A percentile compares a stretch with the other conserved stretches of the same genome.
phyloP scores from a whole-genome alignment of 2,113 vertebrate genomes.

The Caloenas nicobarica region DNA sequence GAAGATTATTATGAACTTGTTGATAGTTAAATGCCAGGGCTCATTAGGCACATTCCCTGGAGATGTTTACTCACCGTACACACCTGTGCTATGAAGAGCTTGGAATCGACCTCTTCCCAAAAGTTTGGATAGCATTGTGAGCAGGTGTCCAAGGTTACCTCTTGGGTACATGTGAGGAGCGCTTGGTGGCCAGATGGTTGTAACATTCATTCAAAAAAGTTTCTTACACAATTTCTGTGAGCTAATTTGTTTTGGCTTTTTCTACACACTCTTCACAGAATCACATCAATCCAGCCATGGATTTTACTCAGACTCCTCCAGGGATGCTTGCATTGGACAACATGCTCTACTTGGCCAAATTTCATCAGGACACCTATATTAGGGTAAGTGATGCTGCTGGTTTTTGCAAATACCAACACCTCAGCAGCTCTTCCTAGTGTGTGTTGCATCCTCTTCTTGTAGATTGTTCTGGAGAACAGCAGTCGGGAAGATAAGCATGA shows the following conservation, averaged over 20 bases:
- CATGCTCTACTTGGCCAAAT: conserved; percentile 95
- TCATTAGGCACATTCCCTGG: neutral
- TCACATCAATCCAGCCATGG: conserved; percentile 95
- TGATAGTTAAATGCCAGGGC: neutral
- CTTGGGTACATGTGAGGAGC: neutral
- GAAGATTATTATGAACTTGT: neutral
- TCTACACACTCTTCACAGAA: conserved; percentile 77
- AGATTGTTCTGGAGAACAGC: conserved; percentile 98
- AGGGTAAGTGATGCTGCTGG: conserved; percentile 75
- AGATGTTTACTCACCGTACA: neutral
- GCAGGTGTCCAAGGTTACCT: neutral
- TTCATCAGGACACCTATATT: conserved; percentile 97
- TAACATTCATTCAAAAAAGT: neutral
- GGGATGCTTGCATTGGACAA: conserved; percentile 98
- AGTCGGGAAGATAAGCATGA: conserved; percentile 96
- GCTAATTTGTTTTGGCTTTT: conserved; percentile 11
- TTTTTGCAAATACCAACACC: neutral
- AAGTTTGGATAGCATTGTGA: neutral
- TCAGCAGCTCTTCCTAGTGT: neutral
- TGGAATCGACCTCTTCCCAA: neutral
- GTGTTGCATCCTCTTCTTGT: neutral
- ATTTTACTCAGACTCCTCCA: conserved; percentile 96
- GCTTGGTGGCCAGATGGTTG: neutral
- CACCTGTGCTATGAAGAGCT: neutral
- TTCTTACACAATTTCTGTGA: neutral